Base-by-base conservation (phyloP, 2,797 vertebrate genomes). In the Acipenser oxyrinchus region DNA sequence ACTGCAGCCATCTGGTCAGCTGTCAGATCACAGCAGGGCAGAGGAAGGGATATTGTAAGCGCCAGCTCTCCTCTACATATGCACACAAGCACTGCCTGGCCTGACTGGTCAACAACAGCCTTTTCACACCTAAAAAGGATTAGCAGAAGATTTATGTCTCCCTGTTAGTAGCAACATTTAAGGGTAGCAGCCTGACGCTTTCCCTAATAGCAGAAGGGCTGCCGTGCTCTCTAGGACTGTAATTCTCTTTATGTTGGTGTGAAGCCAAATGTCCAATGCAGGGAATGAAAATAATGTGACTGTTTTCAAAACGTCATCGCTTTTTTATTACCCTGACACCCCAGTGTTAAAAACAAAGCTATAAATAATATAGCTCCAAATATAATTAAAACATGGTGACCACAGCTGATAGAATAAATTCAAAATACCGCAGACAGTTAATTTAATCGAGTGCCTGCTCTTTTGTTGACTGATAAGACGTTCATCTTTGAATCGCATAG, bases 121-220 rank as follows among this genome's bases (percentile, higher is more conserved):
- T 84, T 88, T 89, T 89, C 85, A 90, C 82, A 88, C 84, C 84
- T 87, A 83, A 37, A 86, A 87, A 85, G 86, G 89, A 90, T 90
- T 90, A 90, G 81, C 77, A 80, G 80, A 78, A 88, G 89, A 90
- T 90, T 87, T 86, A 91, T 89, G 85, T 81, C 75, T 66, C 76
- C 75, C 74, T 71, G 74, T 71, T 74, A 8, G 71, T 77, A 78
- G 70, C 79, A 78, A 69, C 62, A 66, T 70, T 68, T 67, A 37
- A 60, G 70, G 65, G 72, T 60, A 68, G 72, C 75, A 69, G 74
- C 66, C 67, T 58, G 60, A 62, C 60, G 11, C 60, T 62, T 62
- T 62, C 60, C 18, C 18, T 18, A 62, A 62, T 18, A 62, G 60
- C 60, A 62, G 48, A 62, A n/a, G 55, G 15, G 55, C 13, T n/a